Base-by-base conservation (phyloP, 2,797 vertebrate genomes). In the Artibeus lituratus region DNA sequence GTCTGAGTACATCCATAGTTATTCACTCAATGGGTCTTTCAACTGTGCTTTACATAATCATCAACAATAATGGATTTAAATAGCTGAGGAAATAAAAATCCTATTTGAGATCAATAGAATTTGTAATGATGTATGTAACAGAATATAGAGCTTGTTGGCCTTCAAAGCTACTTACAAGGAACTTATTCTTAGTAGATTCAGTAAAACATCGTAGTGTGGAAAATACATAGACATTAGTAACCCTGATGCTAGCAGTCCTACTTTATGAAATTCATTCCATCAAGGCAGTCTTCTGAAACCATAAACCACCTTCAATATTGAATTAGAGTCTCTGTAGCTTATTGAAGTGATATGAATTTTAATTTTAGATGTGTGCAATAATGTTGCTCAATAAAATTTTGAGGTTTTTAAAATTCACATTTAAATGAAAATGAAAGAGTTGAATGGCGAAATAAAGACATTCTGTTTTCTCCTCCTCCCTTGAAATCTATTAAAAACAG, bases 31-130 rank as follows among this genome's bases (percentile, higher is more conserved):
- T 72, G 18, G 24, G 37, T 22, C 59, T 95, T 96, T 39, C 8
- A 95, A 87, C 88, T 92, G 22, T 59, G 74, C 96, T 98, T 83
- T 95, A 95, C 53, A 96, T 96, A 95, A 94, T 62, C 85, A 88
- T 97, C 94, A 96, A 96, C 97, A 97, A 97, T 87, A 98, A 97
- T 92, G 15, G 62, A 98, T 98, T 97, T 96, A 97, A 97, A 97
- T 85, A 96, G 57, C 73, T 87, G 18, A 85, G 67, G 89, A 97
- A 97, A 96, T 96, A 97, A 98, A 98, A 98, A 97, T 97, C 47
- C n/a, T 93, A 94, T 96, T 97, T 67, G 94, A 90, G 55, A 98
- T 98, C 96, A 97, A 97, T 97, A 97, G 67, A 87, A 24, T 90
- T 97, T 55, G 47, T 95, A 97, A 97, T 96, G 67, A 92, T 69